Conservation (phyloP, 1,140 invertebrate genomes). For the Brachionus sp. region DNA sequence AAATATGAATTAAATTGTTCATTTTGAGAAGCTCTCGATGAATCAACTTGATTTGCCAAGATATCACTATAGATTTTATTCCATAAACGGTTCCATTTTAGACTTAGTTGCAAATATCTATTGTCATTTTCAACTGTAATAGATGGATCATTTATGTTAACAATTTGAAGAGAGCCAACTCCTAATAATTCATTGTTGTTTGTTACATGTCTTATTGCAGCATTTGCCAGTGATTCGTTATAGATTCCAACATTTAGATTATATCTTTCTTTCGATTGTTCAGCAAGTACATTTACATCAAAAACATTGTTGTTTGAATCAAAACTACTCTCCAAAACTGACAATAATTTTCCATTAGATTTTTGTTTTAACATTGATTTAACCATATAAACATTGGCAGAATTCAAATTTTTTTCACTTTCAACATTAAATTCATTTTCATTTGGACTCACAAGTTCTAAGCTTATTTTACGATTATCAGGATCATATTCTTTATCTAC, state of each 20-base stretch:
- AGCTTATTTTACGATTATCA: constrained; percentile 6
- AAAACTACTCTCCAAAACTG: not conserved
- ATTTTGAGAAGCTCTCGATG: not conserved
- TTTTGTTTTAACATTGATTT: not conserved
- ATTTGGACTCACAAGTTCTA: constrained; percentile 31
- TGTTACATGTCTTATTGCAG: not conserved
- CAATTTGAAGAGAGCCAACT: not conserved
- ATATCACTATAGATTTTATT: not conserved
- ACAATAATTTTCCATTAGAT: not conserved
- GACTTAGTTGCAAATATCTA: not conserved
- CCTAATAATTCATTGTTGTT: constrained; percentile 19
- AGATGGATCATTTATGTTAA: not conserved
- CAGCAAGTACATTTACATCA: not conserved
- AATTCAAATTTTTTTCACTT: not conserved
- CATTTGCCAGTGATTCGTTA: constrained; percentile 24
- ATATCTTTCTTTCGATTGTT: not conserved
- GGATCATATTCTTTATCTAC: constrained; percentile 45
- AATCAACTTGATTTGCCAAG: not conserved
- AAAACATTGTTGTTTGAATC: constrained; percentile 14
- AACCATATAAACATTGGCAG: not conserved
- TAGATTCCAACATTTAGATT: constrained; percentile 5
- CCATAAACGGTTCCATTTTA: constrained; percentile 42
- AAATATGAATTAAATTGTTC: constrained; percentile 27
- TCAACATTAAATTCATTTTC: not conserved
- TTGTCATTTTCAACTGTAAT: not conserved